phyloP scores from a whole-genome alignment of 2,113 vertebrate species.

The Thalassoma bifasciatum region DNA sequence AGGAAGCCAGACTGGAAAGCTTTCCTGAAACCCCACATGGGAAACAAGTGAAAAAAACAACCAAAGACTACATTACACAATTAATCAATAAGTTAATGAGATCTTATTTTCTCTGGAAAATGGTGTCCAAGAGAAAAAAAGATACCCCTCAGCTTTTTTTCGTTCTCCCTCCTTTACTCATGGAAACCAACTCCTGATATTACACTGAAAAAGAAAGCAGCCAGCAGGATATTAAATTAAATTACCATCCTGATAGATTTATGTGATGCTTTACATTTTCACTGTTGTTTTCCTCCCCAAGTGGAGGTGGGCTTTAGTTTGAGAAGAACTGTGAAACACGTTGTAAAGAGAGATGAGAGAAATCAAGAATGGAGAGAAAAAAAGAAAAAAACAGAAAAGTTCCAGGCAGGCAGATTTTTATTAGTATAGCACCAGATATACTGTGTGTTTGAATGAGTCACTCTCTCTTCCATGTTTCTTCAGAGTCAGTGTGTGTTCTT shows the following conservation, averaged over 20 bases:
- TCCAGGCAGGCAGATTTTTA: slow-evolving; percentile 58
- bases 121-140: slow-evolving; percentile 71
- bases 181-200: slow-evolving; percentile 72
- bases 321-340: slow-evolving; percentile 67
- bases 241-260: slow-evolving; percentile 84
- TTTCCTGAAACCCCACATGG: slow-evolving; percentile 63
- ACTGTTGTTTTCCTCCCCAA: slow-evolving; percentile 78
- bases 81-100: slow-evolving; percentile 86
- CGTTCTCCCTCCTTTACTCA: slow-evolving; percentile 16
- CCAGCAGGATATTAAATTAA: slow-evolving; percentile 83
- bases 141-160: slow-evolving; percentile 64
- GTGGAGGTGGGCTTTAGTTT: slow-evolving; percentile 44
- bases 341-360: slow-evolving; percentile 53
- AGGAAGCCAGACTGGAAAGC: slow-evolving; percentile 61
- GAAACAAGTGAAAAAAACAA: slow-evolving; percentile 68
- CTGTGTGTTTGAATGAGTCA: not conserved
- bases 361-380: slow-evolving; percentile 30
- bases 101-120: slow-evolving; percentile 82
- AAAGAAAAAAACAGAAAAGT: not conserved
- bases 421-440: slow-evolving; percentile 34
- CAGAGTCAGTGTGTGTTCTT: slow-evolving; percentile 5
- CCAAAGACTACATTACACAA: slow-evolving; percentile 79
- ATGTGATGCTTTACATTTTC: slow-evolving; percentile 82
- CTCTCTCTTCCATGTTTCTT: too few relatives aligned
- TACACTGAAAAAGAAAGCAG: slow-evolving; percentile 79